Conservation (phyloP, 2,797 vertebrate genomes). For the Cuniculus paca region DNA sequence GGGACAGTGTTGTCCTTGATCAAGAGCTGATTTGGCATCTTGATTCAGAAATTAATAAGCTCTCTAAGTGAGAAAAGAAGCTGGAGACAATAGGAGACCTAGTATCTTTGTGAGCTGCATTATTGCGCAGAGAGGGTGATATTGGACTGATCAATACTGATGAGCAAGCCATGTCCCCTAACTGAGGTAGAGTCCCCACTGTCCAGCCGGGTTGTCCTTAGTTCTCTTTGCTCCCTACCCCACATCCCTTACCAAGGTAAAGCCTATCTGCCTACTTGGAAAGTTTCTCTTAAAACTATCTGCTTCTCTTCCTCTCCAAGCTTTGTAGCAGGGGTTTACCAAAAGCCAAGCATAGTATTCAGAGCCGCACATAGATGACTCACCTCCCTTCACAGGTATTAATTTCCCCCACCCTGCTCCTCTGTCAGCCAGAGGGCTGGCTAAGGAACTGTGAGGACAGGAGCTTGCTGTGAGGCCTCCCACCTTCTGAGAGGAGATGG, state of each 20-base stretch:
- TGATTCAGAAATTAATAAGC: constrained; percentile 79
- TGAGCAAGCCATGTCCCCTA: background rate
- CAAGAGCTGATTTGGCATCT: constrained; percentile 64
- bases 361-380: background rate
- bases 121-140: background rate
- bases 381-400: background rate
- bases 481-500: background rate
- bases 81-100: constrained; percentile 17
- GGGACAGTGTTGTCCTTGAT: constrained; percentile 62
- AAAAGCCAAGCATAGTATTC: background rate
- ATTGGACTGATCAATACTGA: background rate
- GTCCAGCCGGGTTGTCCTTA: background rate
- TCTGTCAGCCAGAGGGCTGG: background rate
- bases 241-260: background rate
- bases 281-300: background rate
- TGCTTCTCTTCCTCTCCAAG: background rate
- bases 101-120: constrained; percentile 42
- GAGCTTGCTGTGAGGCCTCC: background rate
- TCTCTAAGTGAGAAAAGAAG: constrained; percentile 47
- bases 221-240: constrained; percentile 8
- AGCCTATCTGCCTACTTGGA: background rate
- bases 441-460: background rate
- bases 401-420: background rate
- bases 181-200: background rate
- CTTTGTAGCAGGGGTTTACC: background rate